Base-by-base conservation (phyloP, 2,113 vertebrate genomes). In the Ardeotis arabs region DNA sequence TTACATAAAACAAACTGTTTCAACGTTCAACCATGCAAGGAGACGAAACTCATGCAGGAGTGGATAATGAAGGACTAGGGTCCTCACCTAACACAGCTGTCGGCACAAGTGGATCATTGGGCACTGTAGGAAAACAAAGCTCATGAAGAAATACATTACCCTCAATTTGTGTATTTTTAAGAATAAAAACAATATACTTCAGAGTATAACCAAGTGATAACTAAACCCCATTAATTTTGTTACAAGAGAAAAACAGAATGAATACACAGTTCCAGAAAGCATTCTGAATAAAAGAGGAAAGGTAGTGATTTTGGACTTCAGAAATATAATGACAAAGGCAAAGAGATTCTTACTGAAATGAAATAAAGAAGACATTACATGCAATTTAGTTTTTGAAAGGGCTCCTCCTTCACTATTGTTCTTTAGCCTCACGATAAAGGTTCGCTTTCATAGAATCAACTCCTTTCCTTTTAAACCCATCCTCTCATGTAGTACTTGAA, bases 81-180 rank as follows among this genome's bases (percentile, higher is more conserved):
- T 97, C 98, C 99, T 99, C 99, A 99, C 99, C 99, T 99, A 99
- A 98, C 98, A 99, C 99, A 96, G 99, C 99, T 59, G 99, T 99
- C 92, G 99, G 99, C 97, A 99, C 99, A 98, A 99, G 99, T 79
- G 99, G 99, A 95, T 99, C 99, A 98, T 99, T 99, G 98, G 99
- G 99, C 98, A 99, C 99, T 99, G 99, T 25, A 95, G 99, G 97
- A 98, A 98, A 99, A 99, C 97, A 99, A 98, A 99, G 97, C 98
- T 93, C 97, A 97, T 98, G 98, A 99, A 98, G 97, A 98, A 97
- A 98, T 62, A 84, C 60, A 94, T 90, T 96, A 96, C 80, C 97
- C 96, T 97, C 92, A 94, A 94, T 92, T 84, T 95, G 50, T 76
- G 69, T 90, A 91, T 84, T 87, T 96, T 95, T 84, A 93, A 91